Percentiles rank a stretch among this genome's conserved stretches.
phyloP scores from a whole-genome alignment of 2,888 invertebrate genomes.

The Eupithecia vulgata region DNA sequence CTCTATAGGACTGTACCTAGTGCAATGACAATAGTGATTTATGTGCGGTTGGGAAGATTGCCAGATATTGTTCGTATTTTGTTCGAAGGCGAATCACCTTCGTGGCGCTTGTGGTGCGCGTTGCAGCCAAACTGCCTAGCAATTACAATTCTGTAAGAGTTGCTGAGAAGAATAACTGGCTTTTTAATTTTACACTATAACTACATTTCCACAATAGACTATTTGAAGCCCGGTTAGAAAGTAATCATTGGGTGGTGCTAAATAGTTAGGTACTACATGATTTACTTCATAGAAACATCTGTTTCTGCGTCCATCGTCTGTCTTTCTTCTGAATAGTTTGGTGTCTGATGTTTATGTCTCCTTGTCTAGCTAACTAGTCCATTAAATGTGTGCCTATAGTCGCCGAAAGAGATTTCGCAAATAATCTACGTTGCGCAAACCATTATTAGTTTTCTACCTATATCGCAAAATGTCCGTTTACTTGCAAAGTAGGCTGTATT shows the following conservation, averaged over 20 bases:
- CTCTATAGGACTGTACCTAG: constrained; percentile 12
- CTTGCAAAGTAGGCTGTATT: constrained; percentile 62
- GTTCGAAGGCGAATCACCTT: constrained; percentile 57
- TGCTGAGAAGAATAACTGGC: neutral
- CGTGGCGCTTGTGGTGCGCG: constrained; percentile 17
- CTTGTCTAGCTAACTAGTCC: neutral
- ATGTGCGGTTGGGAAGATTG: constrained; percentile 59
- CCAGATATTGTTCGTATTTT: constrained; percentile 60
- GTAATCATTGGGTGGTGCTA: neutral
- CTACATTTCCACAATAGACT: neutral
- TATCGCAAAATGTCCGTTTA: constrained; percentile 52
- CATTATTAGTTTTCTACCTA: constrained; percentile 40
- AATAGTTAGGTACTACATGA: neutral
- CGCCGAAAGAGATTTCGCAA: neutral
- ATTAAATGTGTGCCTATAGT: neutral
- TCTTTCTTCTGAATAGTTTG: neutral
- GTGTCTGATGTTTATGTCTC: neutral
- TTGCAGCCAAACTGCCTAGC: constrained; percentile 45
- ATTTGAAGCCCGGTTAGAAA: neutral
- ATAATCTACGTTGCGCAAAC: constrained; percentile 34
- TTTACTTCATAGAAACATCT: neutral
- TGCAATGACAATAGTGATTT: constrained; percentile 58
- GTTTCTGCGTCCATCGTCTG: neutral
- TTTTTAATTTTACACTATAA: neutral
- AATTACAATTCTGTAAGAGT: neutral